phyloP scores from a whole-genome alignment of 1,140 invertebrate species.

The Berghia stephanieae region DNA sequence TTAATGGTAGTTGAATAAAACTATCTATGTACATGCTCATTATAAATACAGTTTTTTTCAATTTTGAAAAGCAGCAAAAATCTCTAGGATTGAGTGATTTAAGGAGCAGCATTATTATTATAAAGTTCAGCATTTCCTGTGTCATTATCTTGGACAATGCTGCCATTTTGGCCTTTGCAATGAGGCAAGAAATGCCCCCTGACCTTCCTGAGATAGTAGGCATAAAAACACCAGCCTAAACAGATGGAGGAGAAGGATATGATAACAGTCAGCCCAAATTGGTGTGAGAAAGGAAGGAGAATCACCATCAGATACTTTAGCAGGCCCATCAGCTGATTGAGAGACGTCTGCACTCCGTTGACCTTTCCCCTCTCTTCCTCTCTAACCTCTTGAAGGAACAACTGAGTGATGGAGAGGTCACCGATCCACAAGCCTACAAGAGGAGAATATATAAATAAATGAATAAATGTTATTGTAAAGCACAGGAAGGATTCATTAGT shows the following conservation, averaged over 20 bases:
- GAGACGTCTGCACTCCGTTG: slow-evolving; percentile 71
- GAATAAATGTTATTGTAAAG: background rate
- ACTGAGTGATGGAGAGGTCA: slow-evolving; percentile 72
- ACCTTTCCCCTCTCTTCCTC: slow-evolving; percentile 70
- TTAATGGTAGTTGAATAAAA: too few relatives aligned
- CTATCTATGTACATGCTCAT: too few relatives aligned
- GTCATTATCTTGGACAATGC: too few relatives aligned
- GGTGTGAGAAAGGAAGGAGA: slow-evolving; percentile 60
- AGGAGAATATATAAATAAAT: background rate
- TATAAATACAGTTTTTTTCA: too few relatives aligned
- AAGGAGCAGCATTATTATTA: too few relatives aligned
- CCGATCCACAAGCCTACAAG: slow-evolving; percentile 70
- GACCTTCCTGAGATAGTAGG: slow-evolving; percentile 24
- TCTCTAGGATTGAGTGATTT: too few relatives aligned
- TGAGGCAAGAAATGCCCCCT: slow-evolving; percentile 46
- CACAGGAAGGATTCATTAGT: background rate
- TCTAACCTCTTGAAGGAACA: slow-evolving; percentile 71
- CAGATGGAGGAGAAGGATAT: slow-evolving; percentile 67
- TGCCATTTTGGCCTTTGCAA: too few relatives aligned
- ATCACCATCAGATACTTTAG: slow-evolving; percentile 71
- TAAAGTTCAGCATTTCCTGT: too few relatives aligned
- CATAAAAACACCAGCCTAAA: slow-evolving; percentile 56
- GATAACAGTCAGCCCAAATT: slow-evolving; percentile 68
- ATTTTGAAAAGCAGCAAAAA: too few relatives aligned
- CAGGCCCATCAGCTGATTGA: slow-evolving; percentile 70